Conservation (phyloP, 2,888 invertebrate species). For the Pseudoips prasinana region DNA sequence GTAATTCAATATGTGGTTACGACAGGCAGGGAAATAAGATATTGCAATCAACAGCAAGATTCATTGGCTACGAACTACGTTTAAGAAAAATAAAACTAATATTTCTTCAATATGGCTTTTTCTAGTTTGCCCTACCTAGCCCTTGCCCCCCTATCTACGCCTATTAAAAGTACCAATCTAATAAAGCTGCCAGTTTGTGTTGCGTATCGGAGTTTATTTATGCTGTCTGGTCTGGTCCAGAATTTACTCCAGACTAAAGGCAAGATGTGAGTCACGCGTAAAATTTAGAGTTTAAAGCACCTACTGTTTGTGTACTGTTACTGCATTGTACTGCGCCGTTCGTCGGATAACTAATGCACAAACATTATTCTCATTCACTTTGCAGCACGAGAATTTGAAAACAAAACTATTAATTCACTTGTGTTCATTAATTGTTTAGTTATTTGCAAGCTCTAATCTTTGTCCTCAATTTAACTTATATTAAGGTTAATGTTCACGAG, state of each 20-base stretch:
- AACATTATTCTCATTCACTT: constrained; percentile 10
- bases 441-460: constrained; percentile 16
- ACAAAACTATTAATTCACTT: neutral
- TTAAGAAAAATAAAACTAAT: no score
- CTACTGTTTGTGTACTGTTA: constrained; percentile 23
- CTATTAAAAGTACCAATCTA: no score
- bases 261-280: constrained; percentile 31
- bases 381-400: neutral
- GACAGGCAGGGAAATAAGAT: no score
- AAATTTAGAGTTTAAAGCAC: constrained; percentile 31
- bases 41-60: no score
- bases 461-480: constrained; percentile 16
- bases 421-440: no score
- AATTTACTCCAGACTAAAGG: constrained; percentile 19
- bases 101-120: no score
- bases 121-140: no score
- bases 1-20: no score
- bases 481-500: constrained; percentile 8
- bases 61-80: no score
- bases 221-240: constrained; percentile 30
- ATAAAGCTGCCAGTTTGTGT: constrained; percentile 58
- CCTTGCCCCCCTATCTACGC: no score
- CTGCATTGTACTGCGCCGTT: constrained; percentile 22
- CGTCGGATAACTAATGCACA: constrained; percentile 27
- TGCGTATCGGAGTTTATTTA: constrained; percentile 58